Conservation (phyloP, 2,888 invertebrate species). For the Pyrgus malvae region DNA sequence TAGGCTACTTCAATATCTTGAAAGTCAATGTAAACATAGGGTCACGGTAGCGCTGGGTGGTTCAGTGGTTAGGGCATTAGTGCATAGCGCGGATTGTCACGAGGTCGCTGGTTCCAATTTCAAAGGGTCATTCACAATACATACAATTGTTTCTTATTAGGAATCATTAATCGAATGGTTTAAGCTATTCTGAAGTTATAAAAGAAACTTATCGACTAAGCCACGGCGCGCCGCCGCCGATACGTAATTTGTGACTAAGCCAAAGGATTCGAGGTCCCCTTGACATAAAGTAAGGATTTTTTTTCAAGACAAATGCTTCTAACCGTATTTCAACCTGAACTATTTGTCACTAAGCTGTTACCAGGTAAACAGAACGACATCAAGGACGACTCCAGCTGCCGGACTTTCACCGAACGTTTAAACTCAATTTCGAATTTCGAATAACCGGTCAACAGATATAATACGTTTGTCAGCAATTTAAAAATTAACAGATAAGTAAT, state of each 20-base stretch:
- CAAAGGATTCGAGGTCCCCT: too few species aligned
- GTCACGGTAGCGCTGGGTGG: too few species aligned
- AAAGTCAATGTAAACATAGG: too few species aligned
- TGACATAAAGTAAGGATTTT: too few species aligned
- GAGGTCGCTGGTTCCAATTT: constrained; percentile 1
- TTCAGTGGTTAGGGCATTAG: constrained; percentile 9
- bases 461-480: not conserved
- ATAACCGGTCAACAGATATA: constrained; percentile 11
- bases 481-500: not conserved
- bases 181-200: too few species aligned
- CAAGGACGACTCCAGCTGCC: constrained; percentile 10
- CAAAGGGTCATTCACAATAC: not conserved
- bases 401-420: constrained; percentile 16
- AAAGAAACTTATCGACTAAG: too few species aligned
- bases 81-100: constrained; percentile 5
- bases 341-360: not conserved
- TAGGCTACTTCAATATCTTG: too few species aligned
- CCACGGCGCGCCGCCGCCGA: too few species aligned
- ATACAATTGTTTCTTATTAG: not conserved
- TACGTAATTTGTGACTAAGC: too few species aligned
- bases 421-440: constrained; percentile 10
- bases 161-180: not conserved
- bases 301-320: too few species aligned
- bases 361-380: constrained; percentile 1
- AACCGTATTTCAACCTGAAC: not conserved